Evolutionary conservation across 2,888 invertebrate genomes (phyloP).

Genomic region (Acrobasis repandana): DNA sequence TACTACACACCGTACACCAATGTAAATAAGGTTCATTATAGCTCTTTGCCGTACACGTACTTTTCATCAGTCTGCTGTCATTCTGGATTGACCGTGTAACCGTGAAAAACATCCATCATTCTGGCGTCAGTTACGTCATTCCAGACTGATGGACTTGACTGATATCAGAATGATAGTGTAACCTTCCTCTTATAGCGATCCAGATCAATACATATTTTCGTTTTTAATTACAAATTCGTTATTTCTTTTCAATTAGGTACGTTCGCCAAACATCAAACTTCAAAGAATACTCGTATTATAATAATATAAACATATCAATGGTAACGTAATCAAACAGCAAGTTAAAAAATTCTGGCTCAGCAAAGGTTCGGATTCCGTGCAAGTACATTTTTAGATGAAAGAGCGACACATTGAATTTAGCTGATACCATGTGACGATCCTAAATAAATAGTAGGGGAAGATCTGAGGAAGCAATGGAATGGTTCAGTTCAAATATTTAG

Average conservation of each 20-base stretch:
- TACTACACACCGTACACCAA: no score
- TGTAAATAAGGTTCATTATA: no score
- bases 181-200: no score
- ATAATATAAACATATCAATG: no score
- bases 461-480: slow-evolving; percentile 26
- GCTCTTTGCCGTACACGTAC: no score
- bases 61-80: no score
- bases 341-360: background rate
- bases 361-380: background rate
- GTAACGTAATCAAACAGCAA: background rate
- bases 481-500: slow-evolving; percentile 23
- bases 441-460: slow-evolving; percentile 25
- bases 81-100: no score
- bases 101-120: no score
- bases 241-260: background rate
- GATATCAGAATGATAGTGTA: no score
- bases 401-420: slow-evolving; percentile 15
- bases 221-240: background rate
- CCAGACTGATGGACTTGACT: no score
- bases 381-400: slow-evolving; percentile 11
- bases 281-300: background rate
- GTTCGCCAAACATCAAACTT: background rate
- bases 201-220: no score
- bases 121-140: no score
- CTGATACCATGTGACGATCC: slow-evolving; percentile 22